Evolutionary conservation across 2,888 invertebrate genomes (phyloP).

Genomic region (Mechanitis mazaeus): DNA sequence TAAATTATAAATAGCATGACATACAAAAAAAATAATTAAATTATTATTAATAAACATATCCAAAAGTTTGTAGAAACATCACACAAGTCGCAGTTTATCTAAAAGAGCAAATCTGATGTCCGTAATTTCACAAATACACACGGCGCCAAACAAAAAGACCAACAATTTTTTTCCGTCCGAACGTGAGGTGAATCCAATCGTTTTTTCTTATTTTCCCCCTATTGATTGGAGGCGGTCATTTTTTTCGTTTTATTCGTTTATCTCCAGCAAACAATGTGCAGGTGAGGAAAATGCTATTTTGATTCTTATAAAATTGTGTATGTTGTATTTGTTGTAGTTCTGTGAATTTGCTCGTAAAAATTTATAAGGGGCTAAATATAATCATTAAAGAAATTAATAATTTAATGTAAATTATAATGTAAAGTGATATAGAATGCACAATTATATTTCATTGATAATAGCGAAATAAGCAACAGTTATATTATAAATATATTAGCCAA

Average conservation of each 20-base stretch:
- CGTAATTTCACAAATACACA: conserved; percentile 39
- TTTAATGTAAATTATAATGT: too few species aligned
- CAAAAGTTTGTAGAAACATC: not conserved
- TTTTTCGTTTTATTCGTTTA: conserved; percentile 50
- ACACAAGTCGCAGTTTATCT: conserved; percentile 13
- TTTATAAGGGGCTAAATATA: not conserved
- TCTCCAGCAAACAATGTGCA: conserved; percentile 47
- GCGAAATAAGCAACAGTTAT: too few species aligned
- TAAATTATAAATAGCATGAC: too few species aligned
- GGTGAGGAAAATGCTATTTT: conserved; percentile 53
- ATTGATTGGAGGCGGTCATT: conserved; percentile 63
- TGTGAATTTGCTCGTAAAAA: not conserved
- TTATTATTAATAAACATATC: not conserved
- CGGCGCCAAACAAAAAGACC: conserved; percentile 46
- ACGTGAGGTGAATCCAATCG: conserved; percentile 69
- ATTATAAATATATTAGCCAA: too few species aligned
- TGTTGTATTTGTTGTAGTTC: conserved; percentile 18
- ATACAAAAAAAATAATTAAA: too few species aligned
- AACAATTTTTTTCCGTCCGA: conserved; percentile 50
- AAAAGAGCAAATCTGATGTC: conserved; percentile 30
- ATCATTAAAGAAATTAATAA: not conserved
- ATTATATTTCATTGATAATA: too few species aligned
- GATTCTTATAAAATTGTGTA: conserved; percentile 34
- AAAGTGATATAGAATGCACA: too few species aligned
- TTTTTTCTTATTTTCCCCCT: conserved; percentile 62